Evolutionary conservation across 92 coral and sea anemone genomes (phyloP).

Genomic region (Parazoanthus atlanticus): DNA sequence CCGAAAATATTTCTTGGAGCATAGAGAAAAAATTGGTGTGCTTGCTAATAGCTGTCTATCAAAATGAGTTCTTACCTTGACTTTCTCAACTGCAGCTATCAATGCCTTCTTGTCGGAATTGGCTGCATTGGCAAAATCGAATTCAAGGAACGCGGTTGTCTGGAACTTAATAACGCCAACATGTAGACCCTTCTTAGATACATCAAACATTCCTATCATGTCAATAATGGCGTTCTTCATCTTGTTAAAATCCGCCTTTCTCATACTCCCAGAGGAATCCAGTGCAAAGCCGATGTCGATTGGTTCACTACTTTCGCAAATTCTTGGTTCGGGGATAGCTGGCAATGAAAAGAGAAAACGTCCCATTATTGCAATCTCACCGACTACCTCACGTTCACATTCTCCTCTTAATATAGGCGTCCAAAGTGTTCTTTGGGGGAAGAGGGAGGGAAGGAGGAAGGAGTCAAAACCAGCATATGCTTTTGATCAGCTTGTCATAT

Average conservation of each 20-base stretch:
- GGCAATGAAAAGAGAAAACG: too few relatives aligned
- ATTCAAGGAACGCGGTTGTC: neutral
- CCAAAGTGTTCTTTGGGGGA: too few relatives aligned
- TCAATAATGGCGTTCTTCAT: neutral
- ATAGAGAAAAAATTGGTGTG: too few relatives aligned
- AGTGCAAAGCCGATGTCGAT: slow-evolving; percentile 1
- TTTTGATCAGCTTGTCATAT: too few relatives aligned
- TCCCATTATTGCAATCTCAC: too few relatives aligned
- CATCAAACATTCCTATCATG: neutral
- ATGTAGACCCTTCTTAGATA: neutral
- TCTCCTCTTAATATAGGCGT: too few relatives aligned
- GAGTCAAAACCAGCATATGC: too few relatives aligned
- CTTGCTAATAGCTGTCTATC: too few relatives aligned
- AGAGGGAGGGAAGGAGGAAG: too few relatives aligned
- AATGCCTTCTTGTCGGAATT: neutral
- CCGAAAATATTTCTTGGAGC: too few relatives aligned
- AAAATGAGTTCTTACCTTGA: neutral
- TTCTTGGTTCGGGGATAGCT: neutral
- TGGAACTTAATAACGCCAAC: neutral
- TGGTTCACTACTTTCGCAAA: neutral
- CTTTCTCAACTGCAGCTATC: neutral
- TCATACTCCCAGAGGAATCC: slow-evolving; percentile 4
- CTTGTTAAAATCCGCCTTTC: neutral
- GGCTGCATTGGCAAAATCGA: neutral
- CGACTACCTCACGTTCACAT: too few relatives aligned